Evolutionary conservation across 2,113 vertebrate genomes (phyloP).

Genomic region (Gallinago paraguaiae): DNA sequence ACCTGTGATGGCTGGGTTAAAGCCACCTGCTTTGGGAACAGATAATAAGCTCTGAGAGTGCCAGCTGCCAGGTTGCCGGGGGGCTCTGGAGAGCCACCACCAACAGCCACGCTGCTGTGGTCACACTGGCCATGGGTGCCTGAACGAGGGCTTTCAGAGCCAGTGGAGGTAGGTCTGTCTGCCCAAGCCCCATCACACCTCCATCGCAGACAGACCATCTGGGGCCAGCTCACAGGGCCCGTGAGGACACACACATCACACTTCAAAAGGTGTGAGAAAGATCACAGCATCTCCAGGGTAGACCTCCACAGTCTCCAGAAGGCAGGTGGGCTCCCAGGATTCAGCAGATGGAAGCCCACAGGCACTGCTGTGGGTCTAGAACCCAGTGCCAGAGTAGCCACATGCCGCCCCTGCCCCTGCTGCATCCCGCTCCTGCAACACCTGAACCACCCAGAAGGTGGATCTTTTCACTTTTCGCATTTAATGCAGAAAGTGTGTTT

Average conservation of each 20-base stretch:
- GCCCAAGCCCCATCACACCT: not conserved
- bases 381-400: not conserved
- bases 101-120: not conserved
- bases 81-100: not conserved
- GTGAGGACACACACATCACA: rapidly evolving
- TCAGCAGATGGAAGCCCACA: not conserved
- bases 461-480: not conserved
- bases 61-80: not conserved
- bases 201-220: not conserved
- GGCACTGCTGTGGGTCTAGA: not conserved
- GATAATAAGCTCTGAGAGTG: not conserved
- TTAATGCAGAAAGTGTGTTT: not conserved
- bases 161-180: not conserved
- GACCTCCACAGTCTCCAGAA: not conserved
- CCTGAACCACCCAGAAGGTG: not conserved
- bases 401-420: not conserved
- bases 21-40: not conserved
- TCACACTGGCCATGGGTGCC: not conserved
- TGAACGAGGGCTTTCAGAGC: not conserved
- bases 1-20: rapidly evolving
- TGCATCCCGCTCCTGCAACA: not conserved
- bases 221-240: not conserved
- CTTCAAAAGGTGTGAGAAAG: not conserved
- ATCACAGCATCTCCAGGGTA: rapidly evolving
- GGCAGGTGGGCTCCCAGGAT: not conserved